Conservation (phyloP, 1,140 invertebrate species). For the Neodiprion virginianus region DNA sequence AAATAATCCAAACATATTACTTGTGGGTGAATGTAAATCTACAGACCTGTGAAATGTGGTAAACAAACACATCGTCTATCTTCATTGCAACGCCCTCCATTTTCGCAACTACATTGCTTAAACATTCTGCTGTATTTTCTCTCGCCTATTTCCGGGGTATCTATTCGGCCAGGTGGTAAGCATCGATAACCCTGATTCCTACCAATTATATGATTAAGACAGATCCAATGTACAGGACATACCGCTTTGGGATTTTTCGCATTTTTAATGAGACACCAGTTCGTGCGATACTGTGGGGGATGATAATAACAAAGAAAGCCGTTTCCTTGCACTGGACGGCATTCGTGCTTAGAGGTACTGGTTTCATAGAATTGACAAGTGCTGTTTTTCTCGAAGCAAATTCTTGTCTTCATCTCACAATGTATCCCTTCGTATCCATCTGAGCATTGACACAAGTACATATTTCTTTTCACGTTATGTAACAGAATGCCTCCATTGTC, state of each 20-base stretch:
- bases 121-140: neutral
- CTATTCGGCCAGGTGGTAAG: conserved; percentile 3
- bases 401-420: neutral
- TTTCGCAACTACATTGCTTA: neutral
- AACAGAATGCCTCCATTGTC: conserved; percentile 5
- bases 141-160: neutral
- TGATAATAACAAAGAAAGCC: conserved; percentile 4
- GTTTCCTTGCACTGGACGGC: conserved; percentile 2
- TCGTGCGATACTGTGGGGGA: neutral
- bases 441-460: neutral
- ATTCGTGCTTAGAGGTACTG: neutral
- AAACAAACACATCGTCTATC: neutral
- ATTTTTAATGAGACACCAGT: neutral
- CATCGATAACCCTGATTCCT: neutral
- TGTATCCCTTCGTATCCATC: neutral
- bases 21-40: neutral
- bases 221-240: neutral
- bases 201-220: conserved; percentile 1
- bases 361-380: neutral
- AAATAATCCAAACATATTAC: neutral
- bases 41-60: conserved; percentile 3
- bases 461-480: neutral
- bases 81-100: conserved; percentile 4
- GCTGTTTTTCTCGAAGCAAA: neutral
- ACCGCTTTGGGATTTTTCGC: neutral